Conservation (phyloP, 2,888 invertebrate genomes). For the Ichneumoninae sp. region DNA sequence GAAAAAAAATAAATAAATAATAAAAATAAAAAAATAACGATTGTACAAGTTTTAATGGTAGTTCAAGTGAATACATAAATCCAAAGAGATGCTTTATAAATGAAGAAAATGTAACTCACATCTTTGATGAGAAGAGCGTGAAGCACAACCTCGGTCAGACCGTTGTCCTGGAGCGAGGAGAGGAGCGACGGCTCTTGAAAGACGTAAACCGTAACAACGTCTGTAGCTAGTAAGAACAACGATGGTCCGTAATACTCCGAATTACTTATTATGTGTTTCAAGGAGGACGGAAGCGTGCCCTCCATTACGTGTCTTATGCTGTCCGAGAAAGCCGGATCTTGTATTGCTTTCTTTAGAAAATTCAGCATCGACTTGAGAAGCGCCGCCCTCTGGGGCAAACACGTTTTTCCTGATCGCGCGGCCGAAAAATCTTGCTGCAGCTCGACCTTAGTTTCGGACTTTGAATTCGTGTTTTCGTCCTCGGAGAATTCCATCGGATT, state of each 20-base stretch:
- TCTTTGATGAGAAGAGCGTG: conserved; percentile 93
- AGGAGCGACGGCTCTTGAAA: conserved; percentile 93
- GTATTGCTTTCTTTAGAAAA: conserved; percentile 94
- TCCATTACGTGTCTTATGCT: conserved; percentile 95
- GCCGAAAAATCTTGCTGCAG: conserved; percentile 79
- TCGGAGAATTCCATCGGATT: conserved; percentile 83
- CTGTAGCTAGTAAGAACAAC: conserved; percentile 92
- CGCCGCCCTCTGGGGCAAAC: conserved; percentile 93
- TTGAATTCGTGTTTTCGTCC: conserved; percentile 79
- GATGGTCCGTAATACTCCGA: conserved; percentile 96
- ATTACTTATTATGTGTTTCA: conserved; percentile 94
- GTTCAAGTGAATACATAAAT: background rate
- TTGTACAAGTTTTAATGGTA: background rate
- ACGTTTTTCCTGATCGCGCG: conserved; percentile 86
- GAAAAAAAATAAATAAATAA: background rate
- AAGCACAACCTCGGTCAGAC: conserved; percentile 93
- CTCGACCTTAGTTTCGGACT: conserved; percentile 75
- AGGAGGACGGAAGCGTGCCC: conserved; percentile 90
- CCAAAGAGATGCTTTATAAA: too few species aligned
- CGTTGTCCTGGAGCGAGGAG: conserved; percentile 93
- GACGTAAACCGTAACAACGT: conserved; percentile 94
- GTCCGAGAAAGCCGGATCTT: conserved; percentile 91
- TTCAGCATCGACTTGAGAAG: conserved; percentile 95
- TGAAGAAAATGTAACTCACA: conserved; percentile 83
- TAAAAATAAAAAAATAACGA: background rate